Evolutionary conservation across 2,113 vertebrate genomes (phyloP), one percentile per base, ranked within the genome.

Genomic region (Phoenicopterus ruber): DNA sequence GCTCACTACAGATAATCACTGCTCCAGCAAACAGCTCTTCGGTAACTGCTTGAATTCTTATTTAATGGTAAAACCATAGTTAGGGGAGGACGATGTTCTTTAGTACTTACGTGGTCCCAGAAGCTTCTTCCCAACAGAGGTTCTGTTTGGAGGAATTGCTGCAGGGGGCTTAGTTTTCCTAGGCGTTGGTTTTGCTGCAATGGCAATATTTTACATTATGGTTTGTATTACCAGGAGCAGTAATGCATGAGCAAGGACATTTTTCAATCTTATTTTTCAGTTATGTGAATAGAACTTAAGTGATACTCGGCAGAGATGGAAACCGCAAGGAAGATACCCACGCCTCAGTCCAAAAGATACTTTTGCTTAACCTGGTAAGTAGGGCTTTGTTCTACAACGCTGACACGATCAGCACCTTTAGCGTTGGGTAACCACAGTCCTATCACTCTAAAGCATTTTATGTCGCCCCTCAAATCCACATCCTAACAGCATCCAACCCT

Each of bases 201-300:
- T 19, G 13, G 20, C 4, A 5, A 58, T 66, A 80, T 66, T 94
- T 94, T 55, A 77, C 36, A 6, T 94, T 73, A 93, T 5, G 6
- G 26, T 91, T 70, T 85, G 66, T 88, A 81, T 38, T 76, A 26
- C 21, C 74, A 87, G 38, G 47, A 78, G 82, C 36, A 92, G 15
- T 14, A 73, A 77, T 15, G 22, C 32, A 46, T 22, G 21, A 90
- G 15, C 12, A 14, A 94, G 54, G 52, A 71, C 7, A 29, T 54
- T 72, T 77, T 90, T 47, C 17, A 52, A 54, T 83, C 74, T 66
- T 74, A 32, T 62, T 88, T 93, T 90, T 86, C 80, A 90, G n/a
- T 65, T 67, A n/a, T 1, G 6, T 7, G 3, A 50, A 17, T 2
- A 61, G 63, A 91, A 76, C 74, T 73, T 13, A 65, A 72, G 50